phyloP scores from a whole-genome alignment of 2,888 invertebrate species.

The Altica lythri region DNA sequence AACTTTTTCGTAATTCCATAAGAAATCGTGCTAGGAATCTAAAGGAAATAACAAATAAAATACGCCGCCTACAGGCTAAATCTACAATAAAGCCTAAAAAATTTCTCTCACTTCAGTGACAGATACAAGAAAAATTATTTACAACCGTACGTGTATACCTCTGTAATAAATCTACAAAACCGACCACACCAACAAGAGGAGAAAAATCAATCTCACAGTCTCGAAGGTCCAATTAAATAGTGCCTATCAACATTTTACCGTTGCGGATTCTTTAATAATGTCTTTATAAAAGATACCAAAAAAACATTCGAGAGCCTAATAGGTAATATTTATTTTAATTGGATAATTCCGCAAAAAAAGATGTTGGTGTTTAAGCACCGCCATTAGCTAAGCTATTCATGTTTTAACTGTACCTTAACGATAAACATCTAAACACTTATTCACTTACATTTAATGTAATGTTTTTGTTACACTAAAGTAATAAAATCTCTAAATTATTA shows the following conservation, averaged over 20 bases:
- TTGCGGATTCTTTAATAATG: constrained; percentile 27
- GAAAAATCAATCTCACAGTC: constrained; percentile 12
- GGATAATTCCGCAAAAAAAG: constrained; percentile 21
- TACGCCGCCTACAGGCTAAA: too few species aligned
- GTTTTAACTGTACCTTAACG: constrained; percentile 8
- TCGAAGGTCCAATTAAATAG: constrained; percentile 23
- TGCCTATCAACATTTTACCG: constrained; percentile 22
- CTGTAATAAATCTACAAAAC: constrained; percentile 1
- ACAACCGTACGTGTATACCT: neutral
- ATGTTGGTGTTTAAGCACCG: neutral
- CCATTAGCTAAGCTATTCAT: constrained; percentile 4
- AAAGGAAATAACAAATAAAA: too few species aligned
- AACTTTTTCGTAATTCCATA: too few species aligned
- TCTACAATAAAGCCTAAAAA: too few species aligned
- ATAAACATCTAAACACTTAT: constrained; percentile 13
- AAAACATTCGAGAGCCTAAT: constrained; percentile 10
- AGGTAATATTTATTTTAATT: constrained; percentile 27
- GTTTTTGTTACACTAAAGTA: too few species aligned
- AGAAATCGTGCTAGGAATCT: too few species aligned
- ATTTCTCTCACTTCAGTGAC: too few species aligned
- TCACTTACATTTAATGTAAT: too few species aligned
- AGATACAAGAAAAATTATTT: too few species aligned
- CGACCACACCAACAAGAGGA: neutral
- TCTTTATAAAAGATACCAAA: constrained; percentile 22
- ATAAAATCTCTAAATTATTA: too few species aligned